Percentiles rank a stretch among this genome's conserved stretches.
Evolutionary conservation across 2,888 invertebrate genomes (phyloP).

Genomic region (Amblyjoppa proteus): DNA sequence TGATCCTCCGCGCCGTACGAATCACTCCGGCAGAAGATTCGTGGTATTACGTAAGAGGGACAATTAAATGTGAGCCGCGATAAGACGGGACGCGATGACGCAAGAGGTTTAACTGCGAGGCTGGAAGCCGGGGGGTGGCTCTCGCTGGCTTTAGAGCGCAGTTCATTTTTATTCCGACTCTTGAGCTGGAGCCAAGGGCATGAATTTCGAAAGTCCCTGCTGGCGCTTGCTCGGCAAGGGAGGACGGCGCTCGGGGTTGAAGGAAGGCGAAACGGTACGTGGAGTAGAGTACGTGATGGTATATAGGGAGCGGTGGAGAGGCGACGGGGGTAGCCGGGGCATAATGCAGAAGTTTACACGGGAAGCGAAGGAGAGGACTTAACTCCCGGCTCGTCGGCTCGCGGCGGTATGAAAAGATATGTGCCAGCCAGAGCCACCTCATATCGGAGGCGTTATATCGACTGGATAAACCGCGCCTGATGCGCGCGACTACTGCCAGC

Average conservation of each 20-base stretch:
- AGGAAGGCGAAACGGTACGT: conserved; percentile 46
- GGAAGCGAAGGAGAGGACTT: conserved; percentile 63
- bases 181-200: conserved; percentile 71
- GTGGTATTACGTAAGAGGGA: conserved; percentile 33
- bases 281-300: conserved; percentile 41
- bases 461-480: conserved; percentile 79
- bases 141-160: conserved; percentile 65
- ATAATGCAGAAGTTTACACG: conserved; percentile 71
- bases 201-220: conserved; percentile 70
- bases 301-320: conserved; percentile 50
- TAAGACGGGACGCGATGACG: conserved; percentile 59
- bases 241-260: conserved; percentile 26
- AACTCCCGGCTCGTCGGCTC: conserved; percentile 61
- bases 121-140: conserved; percentile 17
- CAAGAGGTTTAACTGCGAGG: conserved; percentile 59
- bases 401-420: conserved; percentile 70
- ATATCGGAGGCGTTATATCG: conserved; percentile 82
- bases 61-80: conserved; percentile 55
- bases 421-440: conserved; percentile 75
- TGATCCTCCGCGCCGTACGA: not conserved
- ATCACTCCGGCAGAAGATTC: conserved; percentile 6
- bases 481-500: conserved; percentile 27
- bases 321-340: conserved; percentile 17
- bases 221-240: conserved; percentile 48
- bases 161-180: conserved; percentile 71